Percentiles rank a stretch among this genome's conserved stretches.
Evolutionary conservation across 2,888 invertebrate species (phyloP).

Genomic region (Leptopterna dolabrata): DNA sequence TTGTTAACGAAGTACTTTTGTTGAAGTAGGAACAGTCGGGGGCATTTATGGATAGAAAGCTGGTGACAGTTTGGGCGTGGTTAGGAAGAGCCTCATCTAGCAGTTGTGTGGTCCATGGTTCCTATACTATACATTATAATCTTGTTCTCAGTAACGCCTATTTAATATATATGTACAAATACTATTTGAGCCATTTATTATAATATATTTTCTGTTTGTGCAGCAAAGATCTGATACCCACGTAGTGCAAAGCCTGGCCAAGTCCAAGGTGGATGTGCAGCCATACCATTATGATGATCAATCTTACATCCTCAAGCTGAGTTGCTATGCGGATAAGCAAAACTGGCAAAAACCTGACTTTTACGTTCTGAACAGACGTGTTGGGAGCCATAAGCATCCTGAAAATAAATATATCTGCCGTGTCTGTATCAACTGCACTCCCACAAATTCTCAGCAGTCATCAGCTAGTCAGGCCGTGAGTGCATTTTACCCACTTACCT

Average conservation of each 20-base stretch:
- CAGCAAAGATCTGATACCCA: neutral
- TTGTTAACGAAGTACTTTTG: no score
- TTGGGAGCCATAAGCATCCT: neutral
- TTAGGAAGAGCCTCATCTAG: no score
- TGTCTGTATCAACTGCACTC: neutral
- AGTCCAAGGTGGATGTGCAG: neutral
- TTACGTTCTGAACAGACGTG: slow-evolving; percentile 23
- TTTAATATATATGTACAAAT: no score
- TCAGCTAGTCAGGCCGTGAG: neutral
- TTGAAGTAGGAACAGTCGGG: no score
- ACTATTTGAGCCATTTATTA: no score
- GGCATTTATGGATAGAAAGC: no score
- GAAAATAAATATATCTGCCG: slow-evolving; percentile 10
- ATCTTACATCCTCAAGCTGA: neutral
- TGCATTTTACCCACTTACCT: neutral
- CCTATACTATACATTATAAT: no score
- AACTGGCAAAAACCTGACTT: slow-evolving; percentile 41
- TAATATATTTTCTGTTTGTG: neutral
- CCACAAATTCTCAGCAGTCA: neutral
- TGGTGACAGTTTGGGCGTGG: no score
- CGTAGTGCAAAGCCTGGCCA: neutral
- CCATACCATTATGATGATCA: neutral
- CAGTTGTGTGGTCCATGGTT: no score
- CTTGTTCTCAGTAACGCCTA: no score
- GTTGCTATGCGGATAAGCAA: neutral